phyloP scores from a whole-genome alignment of 2,113 vertebrate species.

The Tympanuchus pallidicinctus region DNA sequence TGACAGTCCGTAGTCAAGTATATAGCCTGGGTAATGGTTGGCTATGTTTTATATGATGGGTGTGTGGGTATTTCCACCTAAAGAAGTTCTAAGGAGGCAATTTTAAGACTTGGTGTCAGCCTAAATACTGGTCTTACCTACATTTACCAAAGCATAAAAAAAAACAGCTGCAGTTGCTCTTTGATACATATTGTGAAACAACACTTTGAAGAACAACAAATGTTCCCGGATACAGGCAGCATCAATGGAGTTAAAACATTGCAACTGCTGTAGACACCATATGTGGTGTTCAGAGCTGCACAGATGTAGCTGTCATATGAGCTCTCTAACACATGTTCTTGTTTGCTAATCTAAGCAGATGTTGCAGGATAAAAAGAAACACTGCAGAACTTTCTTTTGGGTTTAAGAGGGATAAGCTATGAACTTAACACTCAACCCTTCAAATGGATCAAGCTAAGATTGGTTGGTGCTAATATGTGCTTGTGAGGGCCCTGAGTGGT shows the following conservation, averaged over 20 bases:
- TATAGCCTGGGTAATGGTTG: not conserved
- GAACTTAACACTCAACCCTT: not conserved
- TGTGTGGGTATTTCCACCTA: not conserved
- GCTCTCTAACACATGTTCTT: not conserved
- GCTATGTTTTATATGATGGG: not conserved
- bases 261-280: accelerated
- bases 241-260: conserved; percentile 17
- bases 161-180: not conserved
- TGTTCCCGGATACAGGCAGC: not conserved
- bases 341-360: conserved; percentile 60
- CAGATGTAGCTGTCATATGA: conserved; percentile 48
- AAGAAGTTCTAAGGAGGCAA: not conserved
- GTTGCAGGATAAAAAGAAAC: conserved; percentile 30
- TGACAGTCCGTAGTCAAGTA: not conserved
- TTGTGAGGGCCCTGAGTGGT: accelerated
- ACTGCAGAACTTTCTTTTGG: conserved; percentile 30
- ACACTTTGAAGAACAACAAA: not conserved
- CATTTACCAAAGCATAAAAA: not conserved
- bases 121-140: not conserved
- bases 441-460: not conserved
- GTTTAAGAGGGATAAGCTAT: not conserved
- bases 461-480: accelerated
- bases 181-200: not conserved
- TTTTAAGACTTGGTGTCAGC: not conserved
- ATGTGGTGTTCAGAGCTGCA: not conserved